phyloP scores from a whole-genome alignment of 1,140 invertebrate species.

The Chironomus striatipennis region DNA sequence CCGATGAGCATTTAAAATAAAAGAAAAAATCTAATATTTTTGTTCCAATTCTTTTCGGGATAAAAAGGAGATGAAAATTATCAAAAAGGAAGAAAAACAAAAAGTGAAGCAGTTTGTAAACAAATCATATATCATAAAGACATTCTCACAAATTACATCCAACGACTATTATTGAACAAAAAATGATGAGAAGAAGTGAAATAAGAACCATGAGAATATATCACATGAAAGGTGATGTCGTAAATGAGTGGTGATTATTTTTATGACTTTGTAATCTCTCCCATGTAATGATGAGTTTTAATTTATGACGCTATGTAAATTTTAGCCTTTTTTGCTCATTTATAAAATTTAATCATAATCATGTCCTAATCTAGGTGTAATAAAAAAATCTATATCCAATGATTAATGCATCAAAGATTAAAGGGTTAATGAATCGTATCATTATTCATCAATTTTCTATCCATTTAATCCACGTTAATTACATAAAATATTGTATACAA shows the following conservation, averaged over 20 bases:
- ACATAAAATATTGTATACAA: neutral
- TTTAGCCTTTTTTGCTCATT: neutral
- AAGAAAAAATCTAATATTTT: too few species aligned
- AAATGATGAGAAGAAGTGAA: neutral
- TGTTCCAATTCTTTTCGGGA: too few species aligned
- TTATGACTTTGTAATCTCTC: constrained; percentile 21
- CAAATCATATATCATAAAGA: constrained; percentile 22
- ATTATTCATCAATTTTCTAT: constrained; percentile 16
- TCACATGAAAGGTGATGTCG: neutral
- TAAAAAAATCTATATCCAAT: neutral
- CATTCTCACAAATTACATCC: neutral
- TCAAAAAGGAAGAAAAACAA: neutral
- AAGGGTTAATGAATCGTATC: neutral
- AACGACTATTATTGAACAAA: neutral
- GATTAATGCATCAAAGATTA: neutral
- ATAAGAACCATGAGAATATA: neutral
- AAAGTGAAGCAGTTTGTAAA: constrained; percentile 18
- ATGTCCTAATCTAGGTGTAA: neutral
- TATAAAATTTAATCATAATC: constrained; percentile 5
- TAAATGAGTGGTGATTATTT: constrained; percentile 18
- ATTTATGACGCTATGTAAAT: neutral
- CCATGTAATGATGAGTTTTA: neutral
- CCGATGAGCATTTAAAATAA: neutral
- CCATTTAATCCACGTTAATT: constrained; percentile 11
- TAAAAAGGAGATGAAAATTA: too few species aligned